Conservation (phyloP, 2,113 vertebrate genomes). For the Axis porcinus region DNA sequence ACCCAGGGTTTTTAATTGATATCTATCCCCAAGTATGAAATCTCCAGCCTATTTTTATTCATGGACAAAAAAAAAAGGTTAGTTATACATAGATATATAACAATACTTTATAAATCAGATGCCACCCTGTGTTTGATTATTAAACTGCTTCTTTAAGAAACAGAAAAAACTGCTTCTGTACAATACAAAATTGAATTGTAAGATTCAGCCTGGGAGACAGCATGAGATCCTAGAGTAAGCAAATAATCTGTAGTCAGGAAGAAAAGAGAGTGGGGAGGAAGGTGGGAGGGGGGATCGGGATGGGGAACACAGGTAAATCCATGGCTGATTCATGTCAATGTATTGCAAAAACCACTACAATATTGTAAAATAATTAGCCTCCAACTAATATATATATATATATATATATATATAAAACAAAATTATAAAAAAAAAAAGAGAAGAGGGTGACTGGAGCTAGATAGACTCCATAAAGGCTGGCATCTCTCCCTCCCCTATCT, state of each 20-base stretch:
- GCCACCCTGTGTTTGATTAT: neutral
- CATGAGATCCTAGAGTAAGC: neutral
- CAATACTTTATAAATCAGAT: constrained; percentile 8
- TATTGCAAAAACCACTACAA: too few species aligned
- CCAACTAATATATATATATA: too few species aligned
- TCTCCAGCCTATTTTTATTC: neutral
- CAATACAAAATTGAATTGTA: neutral
- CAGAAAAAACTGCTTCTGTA: neutral
- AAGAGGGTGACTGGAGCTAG: neutral
- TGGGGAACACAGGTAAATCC: too few species aligned
- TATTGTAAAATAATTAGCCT: too few species aligned
- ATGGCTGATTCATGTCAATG: too few species aligned
- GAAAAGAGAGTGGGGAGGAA: neutral
- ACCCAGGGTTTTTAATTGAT: neutral
- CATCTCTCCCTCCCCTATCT: neutral
- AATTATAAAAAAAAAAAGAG: neutral
- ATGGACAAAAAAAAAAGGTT: neutral
- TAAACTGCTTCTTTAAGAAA: neutral
- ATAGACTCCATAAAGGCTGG: neutral
- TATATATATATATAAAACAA: too few species aligned
- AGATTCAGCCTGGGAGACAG: neutral
- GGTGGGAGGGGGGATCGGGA: too few species aligned
- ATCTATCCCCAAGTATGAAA: neutral
- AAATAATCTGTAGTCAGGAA: neutral
- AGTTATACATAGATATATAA: neutral